phyloP scores from a whole-genome alignment of 53 echinoderm and acorn worm genomes.

The Hippasteria phrygiana region DNA sequence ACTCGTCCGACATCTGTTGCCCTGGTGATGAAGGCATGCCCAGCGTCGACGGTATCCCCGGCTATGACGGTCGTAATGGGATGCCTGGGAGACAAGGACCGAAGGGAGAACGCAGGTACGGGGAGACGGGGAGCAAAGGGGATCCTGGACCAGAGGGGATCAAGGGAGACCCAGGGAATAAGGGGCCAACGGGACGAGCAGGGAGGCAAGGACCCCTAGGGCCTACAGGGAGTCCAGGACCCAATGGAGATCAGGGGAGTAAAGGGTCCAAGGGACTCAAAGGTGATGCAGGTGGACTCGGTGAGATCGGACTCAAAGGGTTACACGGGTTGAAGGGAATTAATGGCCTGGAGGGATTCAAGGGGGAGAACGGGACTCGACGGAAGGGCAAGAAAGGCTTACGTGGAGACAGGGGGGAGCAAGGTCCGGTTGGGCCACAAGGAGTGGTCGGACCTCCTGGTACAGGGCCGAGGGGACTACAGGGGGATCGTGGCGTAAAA shows the following conservation, averaged over 20 bases:
- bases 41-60: slow-evolving; percentile 30
- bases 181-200: slow-evolving; percentile 6
- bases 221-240: background rate
- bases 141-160: slow-evolving; percentile 2
- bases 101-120: slow-evolving; percentile 28
- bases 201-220: slow-evolving; percentile 30
- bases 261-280: slow-evolving; percentile 29
- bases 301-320: slow-evolving; percentile 35
- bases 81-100: slow-evolving; percentile 40
- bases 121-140: slow-evolving; percentile 15
- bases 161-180: slow-evolving; percentile 26
- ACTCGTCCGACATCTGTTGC: slow-evolving; percentile 62
- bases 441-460: slow-evolving; percentile 42
- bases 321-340: slow-evolving; percentile 27
- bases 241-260: background rate
- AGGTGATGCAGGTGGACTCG: slow-evolving; percentile 21
- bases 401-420: slow-evolving; percentile 2
- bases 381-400: slow-evolving; percentile 56
- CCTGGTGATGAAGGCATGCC: slow-evolving; percentile 39
- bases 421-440: slow-evolving; percentile 18
- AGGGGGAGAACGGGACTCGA: slow-evolving; percentile 21
- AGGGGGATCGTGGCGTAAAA: slow-evolving; percentile 4
- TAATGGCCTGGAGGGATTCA: slow-evolving; percentile 20
- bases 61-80: slow-evolving; percentile 45
- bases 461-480: background rate